Base-by-base conservation (phyloP, 2,888 invertebrate genomes). In the Glaucopsyche alexis region DNA sequence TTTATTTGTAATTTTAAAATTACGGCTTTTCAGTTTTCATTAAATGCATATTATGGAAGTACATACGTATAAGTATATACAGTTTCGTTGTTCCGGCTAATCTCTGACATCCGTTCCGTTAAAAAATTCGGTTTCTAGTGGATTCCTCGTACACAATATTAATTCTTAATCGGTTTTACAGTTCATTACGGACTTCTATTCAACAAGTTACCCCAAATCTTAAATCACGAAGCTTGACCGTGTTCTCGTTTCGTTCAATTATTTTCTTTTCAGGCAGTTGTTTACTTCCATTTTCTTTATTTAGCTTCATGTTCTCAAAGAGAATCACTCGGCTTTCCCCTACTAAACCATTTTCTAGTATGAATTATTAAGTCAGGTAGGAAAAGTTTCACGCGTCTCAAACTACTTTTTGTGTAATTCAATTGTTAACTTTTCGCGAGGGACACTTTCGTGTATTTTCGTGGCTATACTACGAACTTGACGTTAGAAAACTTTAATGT, bases 211-310 rank as follows among this genome's bases (percentile, higher is more conserved):
- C 47, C 1, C 47, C 60, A 14, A 19, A 60, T 13, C 13, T 60
- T 13, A 55, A 19, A 55, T 55, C 55, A 11, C 19, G 55, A 55
- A 55, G 13, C 29, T 38, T 69, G 69, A 47, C 69, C 69, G 47
- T 49, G 69, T 47, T 69, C 47, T 29, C 69, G 69, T 69, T 69
- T 69, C 69, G 14, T 69, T 69, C 29, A 69, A 69, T 69, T 65
- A 65, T 65, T 19, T 69, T 19, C 69, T 49, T 69, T 69, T 47
- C 69, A 69, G 29, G 7, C 8, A 16, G 69, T 49, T 47, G 67
- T 67, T 67, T 67, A 67, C 67, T 67, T 67, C 19, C 67, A 14
- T 16, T 67, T 49, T 69, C 47, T 47, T 69, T 47, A 47, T 69
- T 69, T 49, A 69, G 49, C 49, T 29, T 38, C 38, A 65, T 5